Evolutionary conservation across 1,140 invertebrate genomes (phyloP).

Genomic region (Heliconius hermathena): DNA sequence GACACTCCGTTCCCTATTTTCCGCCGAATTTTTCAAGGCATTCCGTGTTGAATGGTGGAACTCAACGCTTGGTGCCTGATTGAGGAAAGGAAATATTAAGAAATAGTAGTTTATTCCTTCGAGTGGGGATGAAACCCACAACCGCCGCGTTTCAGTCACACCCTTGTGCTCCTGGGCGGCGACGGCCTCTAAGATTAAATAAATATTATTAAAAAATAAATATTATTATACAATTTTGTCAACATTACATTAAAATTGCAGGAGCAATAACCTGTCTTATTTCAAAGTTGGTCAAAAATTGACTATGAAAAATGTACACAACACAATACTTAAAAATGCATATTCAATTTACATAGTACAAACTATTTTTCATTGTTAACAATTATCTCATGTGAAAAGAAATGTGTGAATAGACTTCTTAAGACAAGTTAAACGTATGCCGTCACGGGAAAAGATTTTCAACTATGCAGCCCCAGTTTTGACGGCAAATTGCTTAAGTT

Average conservation of each 20-base stretch:
- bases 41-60: no score
- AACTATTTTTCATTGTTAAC: slow-evolving; percentile 10
- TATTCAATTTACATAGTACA: not conserved
- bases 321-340: slow-evolving; percentile 4
- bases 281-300: not conserved
- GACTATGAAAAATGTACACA: not conserved
- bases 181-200: no score
- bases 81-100: no score
- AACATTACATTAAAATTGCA: not conserved
- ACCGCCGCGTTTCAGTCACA: no score
- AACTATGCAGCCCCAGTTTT: slow-evolving; percentile 52
- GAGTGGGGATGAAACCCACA: no score
- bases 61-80: no score
- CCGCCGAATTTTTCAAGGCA: no score
- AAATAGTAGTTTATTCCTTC: no score
- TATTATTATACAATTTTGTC: not conserved
- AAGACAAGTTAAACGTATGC: slow-evolving; percentile 35
- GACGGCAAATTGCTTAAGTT: slow-evolving; percentile 41
- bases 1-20: no score
- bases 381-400: slow-evolving; percentile 17
- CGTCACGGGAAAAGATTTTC: slow-evolving; percentile 66
- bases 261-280: not conserved
- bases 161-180: no score
- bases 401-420: slow-evolving; percentile 26
- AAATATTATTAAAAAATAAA: no score